These are phyloP conservation scores for Enteromius unitaeniatus DNA, from an alignment of 2,797 vertebrate species.

Conservation along the genomic window DNA sequence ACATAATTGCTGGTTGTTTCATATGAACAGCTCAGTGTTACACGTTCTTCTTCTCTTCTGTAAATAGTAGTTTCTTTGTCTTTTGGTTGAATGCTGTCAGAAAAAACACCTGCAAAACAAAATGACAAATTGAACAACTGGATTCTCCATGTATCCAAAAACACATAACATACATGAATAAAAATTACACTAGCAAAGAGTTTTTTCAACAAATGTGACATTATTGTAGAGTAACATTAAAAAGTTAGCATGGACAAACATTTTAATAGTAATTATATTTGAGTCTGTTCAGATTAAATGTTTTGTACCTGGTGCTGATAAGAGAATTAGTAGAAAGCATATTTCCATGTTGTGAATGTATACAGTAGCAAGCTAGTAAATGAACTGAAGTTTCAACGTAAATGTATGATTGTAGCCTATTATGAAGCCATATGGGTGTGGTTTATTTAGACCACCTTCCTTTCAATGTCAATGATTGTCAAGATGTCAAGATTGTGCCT, in stretches of 20 bases:
- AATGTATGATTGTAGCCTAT: not conserved
- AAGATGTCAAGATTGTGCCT: too few relatives aligned
- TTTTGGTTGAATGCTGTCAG: constrained; percentile 20
- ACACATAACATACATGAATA: not conserved
- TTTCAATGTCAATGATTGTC: too few relatives aligned
- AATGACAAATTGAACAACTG: not conserved
- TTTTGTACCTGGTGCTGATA: constrained; percentile 5
- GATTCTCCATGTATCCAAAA: not conserved
- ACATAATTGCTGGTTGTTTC: not conserved
- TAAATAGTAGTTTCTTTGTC: not conserved
- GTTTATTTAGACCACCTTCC: not conserved
- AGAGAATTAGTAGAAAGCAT: constrained; percentile 3
- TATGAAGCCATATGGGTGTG: constrained; percentile 1
- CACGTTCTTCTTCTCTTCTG: constrained; percentile 7
- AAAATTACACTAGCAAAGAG: not conserved
- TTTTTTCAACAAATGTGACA: not conserved
- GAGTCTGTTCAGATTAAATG: not conserved
- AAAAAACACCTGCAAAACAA: not conserved
- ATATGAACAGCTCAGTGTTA: constrained; percentile 30
- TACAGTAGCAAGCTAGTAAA: not conserved
- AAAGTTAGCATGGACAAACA: not conserved
- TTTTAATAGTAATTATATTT: not conserved
- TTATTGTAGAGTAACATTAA: not conserved
- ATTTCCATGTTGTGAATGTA: not conserved
- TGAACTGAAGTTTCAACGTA: not conserved